These are phyloP conservation scores for Homarus americanus DNA, from an alignment of 1,140 invertebrate species.

Conservation along the genomic window DNA sequence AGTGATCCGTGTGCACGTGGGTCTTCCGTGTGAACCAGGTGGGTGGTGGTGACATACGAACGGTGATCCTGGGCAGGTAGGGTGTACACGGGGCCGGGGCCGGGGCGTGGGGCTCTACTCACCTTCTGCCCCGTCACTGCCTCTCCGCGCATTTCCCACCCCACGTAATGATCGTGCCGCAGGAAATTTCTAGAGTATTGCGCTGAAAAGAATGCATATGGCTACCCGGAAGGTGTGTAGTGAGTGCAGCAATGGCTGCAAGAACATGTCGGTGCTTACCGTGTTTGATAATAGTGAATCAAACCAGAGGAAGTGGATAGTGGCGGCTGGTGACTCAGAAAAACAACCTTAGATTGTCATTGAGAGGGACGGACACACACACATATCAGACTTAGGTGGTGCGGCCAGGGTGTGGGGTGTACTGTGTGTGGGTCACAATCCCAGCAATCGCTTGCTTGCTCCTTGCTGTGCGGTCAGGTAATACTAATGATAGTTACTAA, in stretches of 20 bases:
- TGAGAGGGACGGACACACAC: neutral
- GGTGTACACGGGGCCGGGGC: neutral
- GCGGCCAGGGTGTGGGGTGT: neutral
- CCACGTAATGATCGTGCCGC: neutral
- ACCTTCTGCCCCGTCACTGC: neutral
- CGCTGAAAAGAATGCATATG: neutral
- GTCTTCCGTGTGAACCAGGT: conserved; percentile 2
- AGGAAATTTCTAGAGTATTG: neutral
- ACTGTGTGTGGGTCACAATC: neutral
- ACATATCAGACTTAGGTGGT: neutral
- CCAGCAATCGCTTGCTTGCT: too few species aligned
- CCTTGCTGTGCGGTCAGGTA: too few species aligned
- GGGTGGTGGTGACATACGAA: conserved; percentile 1
- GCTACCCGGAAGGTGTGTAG: neutral
- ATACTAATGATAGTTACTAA: too few species aligned
- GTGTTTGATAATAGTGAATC: neutral
- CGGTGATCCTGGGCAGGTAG: neutral
- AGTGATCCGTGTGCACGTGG: neutral
- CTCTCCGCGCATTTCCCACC: neutral
- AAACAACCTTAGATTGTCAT: neutral
- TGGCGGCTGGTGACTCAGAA: neutral
- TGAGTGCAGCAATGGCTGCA: neutral
- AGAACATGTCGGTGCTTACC: too few species aligned
- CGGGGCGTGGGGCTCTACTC: neutral
- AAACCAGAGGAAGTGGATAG: neutral